phyloP scores from a whole-genome alignment of 53 echinoderm and acorn worm species.

The Zoroaster sp. region DNA sequence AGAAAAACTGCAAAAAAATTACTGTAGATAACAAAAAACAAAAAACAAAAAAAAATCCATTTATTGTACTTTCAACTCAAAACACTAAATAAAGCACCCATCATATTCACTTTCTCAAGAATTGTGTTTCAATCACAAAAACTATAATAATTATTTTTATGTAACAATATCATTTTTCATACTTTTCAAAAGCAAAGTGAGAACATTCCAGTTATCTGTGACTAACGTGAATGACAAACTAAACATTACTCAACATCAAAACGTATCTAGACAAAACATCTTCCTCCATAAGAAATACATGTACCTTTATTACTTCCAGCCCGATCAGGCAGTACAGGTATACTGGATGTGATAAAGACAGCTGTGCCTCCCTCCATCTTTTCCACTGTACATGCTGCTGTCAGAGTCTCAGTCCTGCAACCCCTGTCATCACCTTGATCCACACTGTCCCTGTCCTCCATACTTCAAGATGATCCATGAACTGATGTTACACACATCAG shows the following conservation, averaged over 20 bases:
- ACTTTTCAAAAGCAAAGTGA: no score
- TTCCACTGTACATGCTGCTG: slow-evolving; percentile 9
- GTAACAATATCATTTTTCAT: background rate
- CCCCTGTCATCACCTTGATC: slow-evolving; percentile 6
- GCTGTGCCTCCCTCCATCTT: slow-evolving; percentile 41
- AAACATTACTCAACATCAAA: background rate
- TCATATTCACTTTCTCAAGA: no score
- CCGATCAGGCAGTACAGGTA: background rate
- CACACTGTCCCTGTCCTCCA: background rate
- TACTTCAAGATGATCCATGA: background rate
- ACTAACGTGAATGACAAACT: background rate
- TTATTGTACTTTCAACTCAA: no score
- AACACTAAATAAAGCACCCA: no score
- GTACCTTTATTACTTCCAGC: background rate
- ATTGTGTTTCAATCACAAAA: background rate
- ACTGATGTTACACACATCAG: background rate
- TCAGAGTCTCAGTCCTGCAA: background rate
- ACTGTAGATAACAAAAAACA: no score
- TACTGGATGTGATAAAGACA: slow-evolving; percentile 28
- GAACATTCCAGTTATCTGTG: no score
- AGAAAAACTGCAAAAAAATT: no score
- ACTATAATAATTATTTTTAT: background rate
- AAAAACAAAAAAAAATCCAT: no score
- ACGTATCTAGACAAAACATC: no score
- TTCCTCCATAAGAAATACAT: background rate